These are phyloP conservation scores for Andrena bucephala DNA, from an alignment of 2,888 invertebrate genomes.

Conservation along the genomic window DNA sequence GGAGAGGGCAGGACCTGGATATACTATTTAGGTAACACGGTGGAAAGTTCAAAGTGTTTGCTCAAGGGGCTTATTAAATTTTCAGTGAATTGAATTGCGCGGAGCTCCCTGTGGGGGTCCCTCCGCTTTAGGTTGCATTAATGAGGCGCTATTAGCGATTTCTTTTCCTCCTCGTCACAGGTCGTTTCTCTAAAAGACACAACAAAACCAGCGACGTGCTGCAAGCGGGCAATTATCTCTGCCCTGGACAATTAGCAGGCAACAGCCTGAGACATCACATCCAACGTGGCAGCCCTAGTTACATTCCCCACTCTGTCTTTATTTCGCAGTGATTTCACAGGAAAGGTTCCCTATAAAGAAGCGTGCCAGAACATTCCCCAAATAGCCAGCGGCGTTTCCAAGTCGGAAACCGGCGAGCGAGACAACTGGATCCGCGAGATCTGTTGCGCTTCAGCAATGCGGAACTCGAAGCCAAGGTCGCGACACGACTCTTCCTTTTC, in stretches of 20 bases:
- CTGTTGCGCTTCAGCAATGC: slow-evolving; percentile 76
- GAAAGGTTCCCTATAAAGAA: not conserved
- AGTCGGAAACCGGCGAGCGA: slow-evolving; percentile 25
- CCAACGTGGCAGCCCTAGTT: slow-evolving; percentile 1
- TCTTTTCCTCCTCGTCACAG: slow-evolving; percentile 32
- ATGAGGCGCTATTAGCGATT: not conserved
- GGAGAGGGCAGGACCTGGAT: too few relatives aligned
- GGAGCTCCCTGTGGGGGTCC: too few relatives aligned
- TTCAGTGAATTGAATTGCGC: too few relatives aligned
- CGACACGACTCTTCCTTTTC: slow-evolving; percentile 58
- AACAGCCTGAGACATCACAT: slow-evolving; percentile 48
- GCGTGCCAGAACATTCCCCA: not conserved
- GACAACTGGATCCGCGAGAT: slow-evolving; percentile 44
- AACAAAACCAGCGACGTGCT: slow-evolving; percentile 51
- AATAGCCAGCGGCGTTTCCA: slow-evolving; percentile 21
- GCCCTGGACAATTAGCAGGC: slow-evolving; percentile 50
- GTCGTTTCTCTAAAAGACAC: slow-evolving; percentile 36
- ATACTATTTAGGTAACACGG: too few relatives aligned
- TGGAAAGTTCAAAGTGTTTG: too few relatives aligned
- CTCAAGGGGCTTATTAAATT: too few relatives aligned
- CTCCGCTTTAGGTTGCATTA: too few relatives aligned
- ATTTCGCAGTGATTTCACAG: too few relatives aligned
- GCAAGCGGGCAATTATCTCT: slow-evolving; percentile 53
- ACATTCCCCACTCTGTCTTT: not conserved
- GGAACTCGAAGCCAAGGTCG: slow-evolving; percentile 77